Conservation (phyloP, 2,113 vertebrate genomes). For the Ovibos moschatus region DNA sequence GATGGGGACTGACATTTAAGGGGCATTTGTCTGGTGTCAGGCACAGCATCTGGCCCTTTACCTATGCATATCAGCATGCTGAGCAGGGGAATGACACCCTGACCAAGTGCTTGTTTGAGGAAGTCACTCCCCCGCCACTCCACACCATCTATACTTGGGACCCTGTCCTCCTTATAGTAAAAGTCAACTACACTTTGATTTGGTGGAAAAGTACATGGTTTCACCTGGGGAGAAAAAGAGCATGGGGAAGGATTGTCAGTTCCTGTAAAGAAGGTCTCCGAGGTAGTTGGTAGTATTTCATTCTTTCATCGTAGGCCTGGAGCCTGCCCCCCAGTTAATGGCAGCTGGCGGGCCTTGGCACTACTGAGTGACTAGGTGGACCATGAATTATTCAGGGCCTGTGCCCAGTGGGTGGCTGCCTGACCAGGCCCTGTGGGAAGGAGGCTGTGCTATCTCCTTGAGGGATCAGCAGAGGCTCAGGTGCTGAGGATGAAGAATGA, state of each 20-base stretch:
- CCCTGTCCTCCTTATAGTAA: background rate
- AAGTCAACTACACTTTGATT: background rate
- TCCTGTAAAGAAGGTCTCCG: background rate
- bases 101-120: background rate
- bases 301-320: background rate
- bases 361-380: conserved; percentile 1
- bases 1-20: background rate
- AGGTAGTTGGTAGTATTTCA: background rate
- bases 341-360: conserved; percentile 41
- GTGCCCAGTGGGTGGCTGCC: conserved; percentile 17
- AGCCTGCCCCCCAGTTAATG: background rate
- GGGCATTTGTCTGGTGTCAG: background rate
- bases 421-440: conserved; percentile 30
- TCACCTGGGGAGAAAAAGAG: background rate
- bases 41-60: background rate
- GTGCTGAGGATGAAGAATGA: conserved; percentile 47
- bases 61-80: background rate
- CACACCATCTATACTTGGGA: background rate
- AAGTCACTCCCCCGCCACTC: background rate
- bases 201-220: background rate
- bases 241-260: background rate
- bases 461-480: conserved; percentile 34
- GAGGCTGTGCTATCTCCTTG: conserved; percentile 16
- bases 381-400: conserved; percentile 65
- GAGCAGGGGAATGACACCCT: background rate